These are phyloP conservation scores for Habrosyne pyritoides DNA, from an alignment of 2,888 invertebrate genomes.

Conservation along the genomic window DNA sequence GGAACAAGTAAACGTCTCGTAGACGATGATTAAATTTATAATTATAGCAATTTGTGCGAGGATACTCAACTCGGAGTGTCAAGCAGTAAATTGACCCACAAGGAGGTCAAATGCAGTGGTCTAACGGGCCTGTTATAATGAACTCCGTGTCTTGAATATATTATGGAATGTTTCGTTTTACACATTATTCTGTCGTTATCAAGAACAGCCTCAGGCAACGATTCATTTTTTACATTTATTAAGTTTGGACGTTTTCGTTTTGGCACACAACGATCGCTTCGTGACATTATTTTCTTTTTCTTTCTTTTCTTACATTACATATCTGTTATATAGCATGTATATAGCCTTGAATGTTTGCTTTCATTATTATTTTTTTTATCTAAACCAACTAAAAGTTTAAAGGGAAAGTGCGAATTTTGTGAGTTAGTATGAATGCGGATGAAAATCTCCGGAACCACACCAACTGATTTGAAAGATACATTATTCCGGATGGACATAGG, in stretches of 20 bases:
- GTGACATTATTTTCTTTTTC: neutral
- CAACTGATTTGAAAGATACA: too few species aligned
- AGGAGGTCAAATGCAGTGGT: slow-evolving; percentile 72
- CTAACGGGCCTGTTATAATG: slow-evolving; percentile 68
- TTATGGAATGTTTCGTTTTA: slow-evolving; percentile 39
- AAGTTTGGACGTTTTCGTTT: neutral
- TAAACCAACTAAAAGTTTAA: too few species aligned
- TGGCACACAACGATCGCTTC: neutral
- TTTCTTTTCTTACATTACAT: neutral
- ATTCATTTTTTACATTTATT: neutral
- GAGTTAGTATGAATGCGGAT: too few species aligned
- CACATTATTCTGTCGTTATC: slow-evolving; percentile 23
- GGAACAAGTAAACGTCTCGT: neutral
- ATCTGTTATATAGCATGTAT: too few species aligned
- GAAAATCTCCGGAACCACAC: too few species aligned
- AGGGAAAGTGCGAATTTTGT: too few species aligned
- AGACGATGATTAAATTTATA: slow-evolving; percentile 4
- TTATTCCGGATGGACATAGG: too few species aligned
- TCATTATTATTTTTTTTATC: too few species aligned
- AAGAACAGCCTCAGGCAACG: slow-evolving; percentile 12
- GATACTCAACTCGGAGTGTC: slow-evolving; percentile 33
- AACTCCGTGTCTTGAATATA: slow-evolving; percentile 59
- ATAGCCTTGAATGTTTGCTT: too few species aligned
- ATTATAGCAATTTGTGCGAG: slow-evolving; percentile 11
- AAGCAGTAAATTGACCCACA: slow-evolving; percentile 51